Evolutionary conservation across 2,113 vertebrate genomes (phyloP).

Genomic region (Tonatia bakeri): DNA sequence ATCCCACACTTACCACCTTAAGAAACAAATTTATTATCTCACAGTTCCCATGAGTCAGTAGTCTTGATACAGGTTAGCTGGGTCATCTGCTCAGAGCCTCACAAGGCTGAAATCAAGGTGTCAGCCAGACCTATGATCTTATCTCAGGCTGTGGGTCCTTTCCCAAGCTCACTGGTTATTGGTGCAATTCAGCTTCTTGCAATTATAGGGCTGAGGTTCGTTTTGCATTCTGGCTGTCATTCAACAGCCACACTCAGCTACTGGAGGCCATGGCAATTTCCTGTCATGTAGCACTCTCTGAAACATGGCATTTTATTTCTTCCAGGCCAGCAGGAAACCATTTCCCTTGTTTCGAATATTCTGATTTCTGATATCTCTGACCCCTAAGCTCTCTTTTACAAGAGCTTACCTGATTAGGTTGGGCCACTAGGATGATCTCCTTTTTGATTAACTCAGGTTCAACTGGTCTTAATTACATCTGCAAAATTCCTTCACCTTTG

Average conservation of each 20-base stretch:
- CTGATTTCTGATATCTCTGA: neutral
- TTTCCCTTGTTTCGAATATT: constrained; percentile 7
- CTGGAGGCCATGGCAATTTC: neutral
- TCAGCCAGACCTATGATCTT: neutral
- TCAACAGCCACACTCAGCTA: neutral
- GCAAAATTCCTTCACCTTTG: neutral
- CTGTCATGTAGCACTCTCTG: neutral
- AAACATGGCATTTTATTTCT: neutral
- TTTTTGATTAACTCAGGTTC: neutral
- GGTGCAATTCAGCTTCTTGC: neutral
- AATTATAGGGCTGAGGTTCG: neutral
- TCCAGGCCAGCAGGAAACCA: neutral
- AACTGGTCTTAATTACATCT: neutral
- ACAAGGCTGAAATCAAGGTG: neutral
- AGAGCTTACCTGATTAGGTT: neutral
- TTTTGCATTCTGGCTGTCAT: neutral
- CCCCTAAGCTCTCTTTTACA: neutral
- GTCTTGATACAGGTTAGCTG: neutral
- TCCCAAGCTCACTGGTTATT: neutral
- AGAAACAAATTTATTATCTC: neutral
- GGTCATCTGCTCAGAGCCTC: neutral
- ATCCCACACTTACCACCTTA: neutral
- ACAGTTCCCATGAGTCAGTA: neutral
- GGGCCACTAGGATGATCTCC: neutral
- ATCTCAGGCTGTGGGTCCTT: neutral